Percentiles rank a stretch among this genome's conserved stretches.
Evolutionary conservation across 2,113 vertebrate species (phyloP).

Genomic region (Platichthys stellatus): DNA sequence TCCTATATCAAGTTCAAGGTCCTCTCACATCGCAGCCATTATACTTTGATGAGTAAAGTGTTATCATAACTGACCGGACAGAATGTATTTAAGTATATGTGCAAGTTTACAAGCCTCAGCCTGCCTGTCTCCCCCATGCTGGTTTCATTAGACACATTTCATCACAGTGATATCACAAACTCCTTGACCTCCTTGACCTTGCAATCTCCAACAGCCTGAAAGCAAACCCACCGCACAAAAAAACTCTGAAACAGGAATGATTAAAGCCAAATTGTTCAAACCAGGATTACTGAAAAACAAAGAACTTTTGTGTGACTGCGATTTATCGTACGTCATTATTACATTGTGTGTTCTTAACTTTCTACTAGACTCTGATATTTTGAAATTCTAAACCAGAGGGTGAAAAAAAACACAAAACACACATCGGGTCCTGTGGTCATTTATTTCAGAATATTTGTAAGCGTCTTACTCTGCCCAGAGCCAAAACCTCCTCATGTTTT

Average conservation of each 20-base stretch:
- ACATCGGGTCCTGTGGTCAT: conserved; percentile 7
- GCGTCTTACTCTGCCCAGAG: conserved; percentile 30
- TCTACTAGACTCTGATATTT: conserved; percentile 4
- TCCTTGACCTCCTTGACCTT: conserved; percentile 62
- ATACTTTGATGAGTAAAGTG: neutral
- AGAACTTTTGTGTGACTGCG: conserved; percentile 24
- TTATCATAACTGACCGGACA: neutral
- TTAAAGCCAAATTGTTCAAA: conserved; percentile 23
- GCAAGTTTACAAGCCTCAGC: neutral
- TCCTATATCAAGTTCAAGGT: neutral
- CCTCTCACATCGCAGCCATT: neutral
- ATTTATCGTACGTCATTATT: neutral
- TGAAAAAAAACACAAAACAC: conserved; percentile 1
- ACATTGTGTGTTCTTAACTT: conserved; percentile 7
- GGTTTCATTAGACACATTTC: conserved; percentile 63
- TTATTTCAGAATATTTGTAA: conserved; percentile 31
- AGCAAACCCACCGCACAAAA: conserved; percentile 26
- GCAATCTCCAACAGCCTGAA: conserved; percentile 47
- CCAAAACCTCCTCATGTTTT: conserved; percentile 42
- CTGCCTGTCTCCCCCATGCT: neutral
- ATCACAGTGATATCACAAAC: conserved; percentile 61
- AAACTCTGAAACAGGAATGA: conserved; percentile 11
- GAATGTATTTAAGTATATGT: neutral
- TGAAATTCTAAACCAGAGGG: neutral
- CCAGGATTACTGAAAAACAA: conserved; percentile 25